phyloP scores from a whole-genome alignment of 2,113 vertebrate species.

The Gnathonemus echidnorhynchus region DNA sequence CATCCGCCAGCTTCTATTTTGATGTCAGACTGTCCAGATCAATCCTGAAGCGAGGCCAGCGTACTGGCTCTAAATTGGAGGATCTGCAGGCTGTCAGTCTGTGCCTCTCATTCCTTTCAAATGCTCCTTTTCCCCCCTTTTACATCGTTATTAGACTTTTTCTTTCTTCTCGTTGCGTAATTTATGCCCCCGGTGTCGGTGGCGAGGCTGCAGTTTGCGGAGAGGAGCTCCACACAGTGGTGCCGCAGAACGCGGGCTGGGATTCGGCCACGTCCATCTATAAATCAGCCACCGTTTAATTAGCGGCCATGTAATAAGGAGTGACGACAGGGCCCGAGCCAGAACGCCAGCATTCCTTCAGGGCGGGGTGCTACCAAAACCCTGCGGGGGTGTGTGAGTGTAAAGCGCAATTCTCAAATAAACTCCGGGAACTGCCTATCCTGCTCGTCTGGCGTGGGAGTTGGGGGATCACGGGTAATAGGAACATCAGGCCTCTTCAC shows the following conservation, averaged over 20 bases:
- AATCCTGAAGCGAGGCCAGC: neutral
- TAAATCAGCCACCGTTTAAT: conserved; percentile 96
- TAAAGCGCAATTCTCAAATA: neutral
- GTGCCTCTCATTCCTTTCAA: neutral
- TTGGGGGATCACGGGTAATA: neutral
- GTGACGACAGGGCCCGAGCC: conserved; percentile 67
- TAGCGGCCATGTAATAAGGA: conserved; percentile 76
- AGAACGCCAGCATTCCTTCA: conserved; percentile 67
- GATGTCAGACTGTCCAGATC: neutral
- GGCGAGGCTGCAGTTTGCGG: conserved; percentile 47
- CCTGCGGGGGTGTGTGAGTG: conserved; percentile 9
- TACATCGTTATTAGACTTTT: neutral
- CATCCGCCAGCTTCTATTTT: neutral
- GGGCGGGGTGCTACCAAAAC: conserved; percentile 33
- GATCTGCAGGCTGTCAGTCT: neutral
- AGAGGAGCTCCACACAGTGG: conserved; percentile 72
- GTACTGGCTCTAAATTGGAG: neutral
- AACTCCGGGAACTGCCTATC: conserved; percentile 35
- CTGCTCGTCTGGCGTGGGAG: conserved; percentile 21
- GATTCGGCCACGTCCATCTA: conserved; percentile 90
- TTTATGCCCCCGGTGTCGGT: neutral
- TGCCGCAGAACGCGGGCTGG: conserved; percentile 83
- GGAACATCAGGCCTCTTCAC: neutral
- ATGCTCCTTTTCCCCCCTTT: neutral
- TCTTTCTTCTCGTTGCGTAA: neutral